Conservation (phyloP, 1,140 invertebrate species). For the Teleopsis dalmanni region DNA sequence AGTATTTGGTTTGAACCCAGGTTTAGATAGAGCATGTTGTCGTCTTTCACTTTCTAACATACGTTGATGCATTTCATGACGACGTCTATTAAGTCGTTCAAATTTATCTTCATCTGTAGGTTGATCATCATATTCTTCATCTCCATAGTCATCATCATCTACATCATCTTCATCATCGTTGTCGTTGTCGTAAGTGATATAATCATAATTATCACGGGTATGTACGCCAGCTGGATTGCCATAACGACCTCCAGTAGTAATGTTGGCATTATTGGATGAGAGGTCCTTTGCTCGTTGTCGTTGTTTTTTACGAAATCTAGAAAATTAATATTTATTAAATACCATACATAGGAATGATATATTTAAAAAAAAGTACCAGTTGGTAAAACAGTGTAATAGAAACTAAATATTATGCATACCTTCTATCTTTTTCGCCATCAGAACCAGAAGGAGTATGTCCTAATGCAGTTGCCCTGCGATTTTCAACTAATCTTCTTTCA, state of each 20-base stretch:
- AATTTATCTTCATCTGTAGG: conserved; percentile 42
- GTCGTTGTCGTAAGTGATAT: conserved; percentile 26
- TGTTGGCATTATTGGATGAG: conserved; percentile 8
- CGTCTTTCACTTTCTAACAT: conserved; percentile 36
- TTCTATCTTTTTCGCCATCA: conserved; percentile 41
- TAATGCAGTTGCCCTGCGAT: conserved; percentile 32
- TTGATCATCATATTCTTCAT: conserved; percentile 21
- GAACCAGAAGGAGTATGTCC: conserved; percentile 41
- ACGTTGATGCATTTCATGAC: conserved; percentile 41
- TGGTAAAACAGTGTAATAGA: neutral
- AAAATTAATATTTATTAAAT: neutral
- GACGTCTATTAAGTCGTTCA: conserved; percentile 33
- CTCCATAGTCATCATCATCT: conserved; percentile 37
- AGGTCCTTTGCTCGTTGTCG: conserved; percentile 32
- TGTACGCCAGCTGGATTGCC: conserved; percentile 8
- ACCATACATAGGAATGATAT: neutral
- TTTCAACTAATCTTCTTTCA: conserved; percentile 47
- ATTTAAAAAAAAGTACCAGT: neutral
- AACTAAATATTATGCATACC: too few species aligned
- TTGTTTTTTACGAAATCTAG: conserved; percentile 41
- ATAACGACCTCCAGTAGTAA: conserved; percentile 7
- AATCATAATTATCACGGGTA: conserved; percentile 35
- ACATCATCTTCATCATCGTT: conserved; percentile 28
- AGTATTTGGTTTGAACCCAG: neutral
- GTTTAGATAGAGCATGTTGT: conserved; percentile 15